Conservation (phyloP, 2,888 invertebrate genomes). For the Agrotis ipsilon region DNA sequence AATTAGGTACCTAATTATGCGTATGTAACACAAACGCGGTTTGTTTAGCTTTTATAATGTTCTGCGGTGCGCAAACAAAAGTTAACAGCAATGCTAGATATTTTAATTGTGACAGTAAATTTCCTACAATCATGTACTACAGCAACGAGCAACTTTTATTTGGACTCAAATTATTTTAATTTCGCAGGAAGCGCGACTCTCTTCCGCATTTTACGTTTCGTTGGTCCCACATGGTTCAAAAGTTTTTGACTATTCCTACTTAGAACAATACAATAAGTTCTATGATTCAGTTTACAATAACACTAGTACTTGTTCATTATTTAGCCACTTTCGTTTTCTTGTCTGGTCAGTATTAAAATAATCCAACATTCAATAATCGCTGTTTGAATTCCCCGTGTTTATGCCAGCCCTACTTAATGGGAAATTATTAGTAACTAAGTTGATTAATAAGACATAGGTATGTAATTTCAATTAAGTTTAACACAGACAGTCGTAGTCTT, state of each 20-base stretch:
- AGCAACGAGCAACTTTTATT: slow-evolving; percentile 57
- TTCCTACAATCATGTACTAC: slow-evolving; percentile 59
- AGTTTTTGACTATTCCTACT: slow-evolving; percentile 46
- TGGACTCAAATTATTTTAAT: slow-evolving; percentile 60
- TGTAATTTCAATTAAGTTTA: slow-evolving; percentile 75
- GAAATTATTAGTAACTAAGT: slow-evolving; percentile 57
- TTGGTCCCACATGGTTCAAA: slow-evolving; percentile 64
- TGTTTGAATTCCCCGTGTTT: slow-evolving; percentile 23
- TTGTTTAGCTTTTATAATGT: slow-evolving; percentile 46
- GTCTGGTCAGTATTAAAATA: slow-evolving; percentile 33
- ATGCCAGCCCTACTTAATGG: slow-evolving; percentile 61
- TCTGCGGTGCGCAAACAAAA: slow-evolving; percentile 53
- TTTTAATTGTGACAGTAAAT: slow-evolving; percentile 66
- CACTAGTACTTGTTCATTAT: slow-evolving; percentile 3
- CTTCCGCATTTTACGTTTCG: slow-evolving; percentile 60
- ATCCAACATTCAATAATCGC: slow-evolving; percentile 37
- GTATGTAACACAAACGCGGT: slow-evolving; percentile 50
- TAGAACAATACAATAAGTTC: slow-evolving; percentile 33
- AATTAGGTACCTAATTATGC: slow-evolving; percentile 51
- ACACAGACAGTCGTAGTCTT: slow-evolving; percentile 87
- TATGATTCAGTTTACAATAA: slow-evolving; percentile 22
- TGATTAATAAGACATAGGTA: slow-evolving; percentile 63
- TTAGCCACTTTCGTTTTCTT: slow-evolving; percentile 22
- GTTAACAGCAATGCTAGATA: slow-evolving; percentile 57
- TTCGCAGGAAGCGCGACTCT: slow-evolving; percentile 57